phyloP scores from a whole-genome alignment of 1,140 invertebrate species.

The Bombus confusus region DNA sequence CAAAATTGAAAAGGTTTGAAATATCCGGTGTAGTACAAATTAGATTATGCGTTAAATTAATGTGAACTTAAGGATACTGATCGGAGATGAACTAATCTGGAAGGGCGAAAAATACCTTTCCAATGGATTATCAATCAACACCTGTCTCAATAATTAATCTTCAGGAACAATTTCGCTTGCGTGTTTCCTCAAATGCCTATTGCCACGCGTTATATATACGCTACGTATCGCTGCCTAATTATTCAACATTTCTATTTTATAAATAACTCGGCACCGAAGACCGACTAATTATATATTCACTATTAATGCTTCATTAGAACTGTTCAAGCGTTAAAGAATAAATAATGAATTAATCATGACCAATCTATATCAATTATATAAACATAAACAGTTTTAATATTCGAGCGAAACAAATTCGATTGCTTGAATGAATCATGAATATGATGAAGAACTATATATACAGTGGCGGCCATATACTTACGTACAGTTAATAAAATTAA shows the following conservation, averaged over 20 bases:
- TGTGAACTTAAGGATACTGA: too few species aligned
- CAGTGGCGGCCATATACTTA: too few species aligned
- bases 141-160: too few species aligned
- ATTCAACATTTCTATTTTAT: not conserved
- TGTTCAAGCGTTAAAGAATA: not conserved
- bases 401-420: not conserved
- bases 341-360: not conserved
- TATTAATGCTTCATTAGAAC: not conserved
- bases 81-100: too few species aligned
- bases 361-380: not conserved
- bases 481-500: too few species aligned
- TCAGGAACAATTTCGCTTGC: too few species aligned
- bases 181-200: too few species aligned
- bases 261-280: not conserved
- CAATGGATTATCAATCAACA: too few species aligned
- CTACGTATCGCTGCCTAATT: rapidly evolving
- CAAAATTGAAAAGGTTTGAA: not conserved
- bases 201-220: not conserved
- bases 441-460: not conserved
- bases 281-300: not conserved
- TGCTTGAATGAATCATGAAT: not conserved
- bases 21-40: not conserved
- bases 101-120: too few species aligned
- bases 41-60: not conserved
- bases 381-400: not conserved